These are phyloP conservation scores for Corythoichthys intestinalis DNA, from an alignment of 2,113 vertebrate genomes.

Conservation along the genomic window DNA sequence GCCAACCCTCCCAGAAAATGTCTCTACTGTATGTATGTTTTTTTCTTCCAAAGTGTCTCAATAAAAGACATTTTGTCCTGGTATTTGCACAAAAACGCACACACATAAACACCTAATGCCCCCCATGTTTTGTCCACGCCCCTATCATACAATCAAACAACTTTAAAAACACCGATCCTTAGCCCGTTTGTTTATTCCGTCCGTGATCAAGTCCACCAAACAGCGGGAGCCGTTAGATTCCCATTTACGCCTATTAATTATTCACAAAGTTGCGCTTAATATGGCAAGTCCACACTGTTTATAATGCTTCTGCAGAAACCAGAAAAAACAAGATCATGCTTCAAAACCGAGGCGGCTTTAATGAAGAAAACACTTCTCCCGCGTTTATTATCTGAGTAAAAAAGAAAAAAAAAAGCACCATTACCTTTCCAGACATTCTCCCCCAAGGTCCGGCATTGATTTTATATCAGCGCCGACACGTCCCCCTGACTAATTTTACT, in stretches of 20 bases:
- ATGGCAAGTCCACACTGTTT: slow-evolving; percentile 26
- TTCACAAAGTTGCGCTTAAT: slow-evolving; percentile 38
- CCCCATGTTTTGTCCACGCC: neutral
- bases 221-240: slow-evolving; percentile 21
- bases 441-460: slow-evolving; percentile 42
- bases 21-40: no score
- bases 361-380: slow-evolving; percentile 35
- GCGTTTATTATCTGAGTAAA: slow-evolving; percentile 42
- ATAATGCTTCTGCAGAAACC: slow-evolving; percentile 1
- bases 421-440: slow-evolving; percentile 22
- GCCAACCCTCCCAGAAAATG: no score
- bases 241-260: slow-evolving; percentile 36
- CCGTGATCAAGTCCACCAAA: slow-evolving; percentile 18
- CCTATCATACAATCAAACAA: slow-evolving; percentile 5
- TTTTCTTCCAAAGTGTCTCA: no score
- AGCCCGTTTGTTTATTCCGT: neutral
- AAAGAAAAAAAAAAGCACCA: slow-evolving; percentile 23
- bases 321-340: slow-evolving; percentile 1
- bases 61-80: neutral
- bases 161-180: neutral
- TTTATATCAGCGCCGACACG: slow-evolving; percentile 50
- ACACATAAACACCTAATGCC: neutral
- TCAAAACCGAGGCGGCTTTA: slow-evolving; percentile 30
- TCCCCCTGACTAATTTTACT: slow-evolving; percentile 59
- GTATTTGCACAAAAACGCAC: neutral